These are phyloP conservation scores for Penaeus monodon DNA, from an alignment of 2,888 invertebrate species.

Conservation along the genomic window DNA sequence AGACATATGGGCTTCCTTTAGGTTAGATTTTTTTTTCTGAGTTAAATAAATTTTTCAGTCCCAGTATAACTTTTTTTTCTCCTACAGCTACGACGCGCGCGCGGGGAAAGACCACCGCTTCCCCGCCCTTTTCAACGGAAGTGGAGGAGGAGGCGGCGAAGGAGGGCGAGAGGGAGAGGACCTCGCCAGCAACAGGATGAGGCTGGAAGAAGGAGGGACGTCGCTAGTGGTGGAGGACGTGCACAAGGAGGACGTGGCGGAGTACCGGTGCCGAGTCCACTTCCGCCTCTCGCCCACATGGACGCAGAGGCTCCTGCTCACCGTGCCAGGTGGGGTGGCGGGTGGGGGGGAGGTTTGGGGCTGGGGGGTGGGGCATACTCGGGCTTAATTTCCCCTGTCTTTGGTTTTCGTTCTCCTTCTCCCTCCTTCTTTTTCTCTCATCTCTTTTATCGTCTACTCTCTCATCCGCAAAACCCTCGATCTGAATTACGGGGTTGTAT, in stretches of 20 bases:
- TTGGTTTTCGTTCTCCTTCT: neutral
- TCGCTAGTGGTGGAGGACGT: constrained; percentile 37
- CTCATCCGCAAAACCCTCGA: too few species aligned
- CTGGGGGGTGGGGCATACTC: neutral
- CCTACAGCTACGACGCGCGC: constrained; percentile 29
- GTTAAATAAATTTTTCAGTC: neutral
- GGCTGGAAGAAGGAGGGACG: constrained; percentile 41
- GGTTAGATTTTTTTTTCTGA: too few species aligned
- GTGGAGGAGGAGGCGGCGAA: neutral
- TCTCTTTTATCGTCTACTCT: neutral
- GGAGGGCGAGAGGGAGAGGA: neutral
- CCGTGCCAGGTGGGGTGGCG: constrained; percentile 30
- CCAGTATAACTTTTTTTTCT: neutral
- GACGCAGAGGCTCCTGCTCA: constrained; percentile 31
- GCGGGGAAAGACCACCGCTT: constrained; percentile 29
- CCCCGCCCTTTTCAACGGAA: too few species aligned
- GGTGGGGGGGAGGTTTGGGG: neutral
- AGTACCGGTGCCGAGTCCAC: constrained; percentile 58
- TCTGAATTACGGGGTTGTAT: too few species aligned
- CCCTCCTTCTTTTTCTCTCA: neutral
- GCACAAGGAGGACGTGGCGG: constrained; percentile 27
- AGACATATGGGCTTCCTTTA: too few species aligned
- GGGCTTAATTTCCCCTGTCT: neutral
- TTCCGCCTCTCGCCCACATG: constrained; percentile 51
- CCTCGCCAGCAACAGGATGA: neutral